Percentiles rank a stretch among this genome's conserved stretches.
Conservation (phyloP, 2,113 vertebrate species). For the Sander lucioperca region DNA sequence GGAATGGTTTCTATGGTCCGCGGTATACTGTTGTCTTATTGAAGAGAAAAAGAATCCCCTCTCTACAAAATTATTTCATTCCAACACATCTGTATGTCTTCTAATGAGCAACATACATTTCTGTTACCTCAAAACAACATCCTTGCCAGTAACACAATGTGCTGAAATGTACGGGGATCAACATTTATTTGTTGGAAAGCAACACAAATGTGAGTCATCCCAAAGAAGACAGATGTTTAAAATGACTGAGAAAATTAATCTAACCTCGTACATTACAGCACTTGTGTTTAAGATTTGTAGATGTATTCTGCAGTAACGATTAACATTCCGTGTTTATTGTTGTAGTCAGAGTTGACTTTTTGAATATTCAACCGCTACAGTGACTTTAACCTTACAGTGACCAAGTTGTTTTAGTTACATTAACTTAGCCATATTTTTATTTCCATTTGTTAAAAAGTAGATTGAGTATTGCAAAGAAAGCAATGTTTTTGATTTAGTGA, state of each 20-base stretch:
- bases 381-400: neutral
- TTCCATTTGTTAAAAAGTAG: neutral
- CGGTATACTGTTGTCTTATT: neutral
- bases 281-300: neutral
- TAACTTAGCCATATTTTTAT: neutral
- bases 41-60: neutral
- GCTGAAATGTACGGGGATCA: slow-evolving; percentile 17
- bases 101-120: slow-evolving; percentile 14
- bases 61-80: neutral
- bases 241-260: neutral
- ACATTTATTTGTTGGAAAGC: slow-evolving; percentile 30
- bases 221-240: slow-evolving; percentile 23
- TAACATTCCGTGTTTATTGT: neutral
- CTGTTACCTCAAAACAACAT: neutral
- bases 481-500: slow-evolving; percentile 2
- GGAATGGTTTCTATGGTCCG: neutral
- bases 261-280: neutral
- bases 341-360: neutral
- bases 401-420: slow-evolving; percentile 1
- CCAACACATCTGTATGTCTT: slow-evolving; percentile 8
- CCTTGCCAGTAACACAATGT: neutral
- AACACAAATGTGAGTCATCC: slow-evolving; percentile 6
- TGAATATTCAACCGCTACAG: neutral
- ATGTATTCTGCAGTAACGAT: neutral
- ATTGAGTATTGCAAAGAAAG: neutral